These are phyloP conservation scores for Halcyon smyrnensis DNA, from an alignment of 2,797 vertebrate genomes.

Conservation along the genomic window DNA sequence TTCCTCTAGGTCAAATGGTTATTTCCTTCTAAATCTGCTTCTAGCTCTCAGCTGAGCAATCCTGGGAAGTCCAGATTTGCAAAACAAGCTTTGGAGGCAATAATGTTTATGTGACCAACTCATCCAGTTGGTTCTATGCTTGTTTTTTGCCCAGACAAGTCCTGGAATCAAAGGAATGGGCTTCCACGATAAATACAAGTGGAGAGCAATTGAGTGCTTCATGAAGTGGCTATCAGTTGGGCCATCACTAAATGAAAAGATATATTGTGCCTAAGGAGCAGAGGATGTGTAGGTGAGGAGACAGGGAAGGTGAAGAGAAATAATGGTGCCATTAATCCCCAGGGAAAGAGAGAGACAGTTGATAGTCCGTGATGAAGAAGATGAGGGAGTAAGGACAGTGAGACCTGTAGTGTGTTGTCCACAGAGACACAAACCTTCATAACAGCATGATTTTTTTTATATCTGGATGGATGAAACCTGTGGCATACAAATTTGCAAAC, in stretches of 20 bases:
- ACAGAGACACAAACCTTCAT: not conserved
- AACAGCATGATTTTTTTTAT: not conserved
- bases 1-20: not conserved
- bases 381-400: not conserved
- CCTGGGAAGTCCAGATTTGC: not conserved
- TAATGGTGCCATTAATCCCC: not conserved
- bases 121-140: not conserved
- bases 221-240: not conserved
- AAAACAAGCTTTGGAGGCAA: not conserved
- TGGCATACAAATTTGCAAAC: not conserved
- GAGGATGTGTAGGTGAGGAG: not conserved
- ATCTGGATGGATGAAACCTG: not conserved
- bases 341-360: not conserved
- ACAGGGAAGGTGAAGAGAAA: not conserved
- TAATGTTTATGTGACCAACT: rapidly evolving
- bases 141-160: not conserved
- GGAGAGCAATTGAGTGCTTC: not conserved
- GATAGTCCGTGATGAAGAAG: not conserved
- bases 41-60: not conserved
- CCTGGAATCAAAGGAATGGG: not conserved
- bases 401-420: not conserved
- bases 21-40: not conserved
- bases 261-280: not conserved
- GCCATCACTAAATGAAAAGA: not conserved
- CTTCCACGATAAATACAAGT: not conserved